phyloP scores from a whole-genome alignment of 2,797 vertebrate genomes.

The Falco berigora region DNA sequence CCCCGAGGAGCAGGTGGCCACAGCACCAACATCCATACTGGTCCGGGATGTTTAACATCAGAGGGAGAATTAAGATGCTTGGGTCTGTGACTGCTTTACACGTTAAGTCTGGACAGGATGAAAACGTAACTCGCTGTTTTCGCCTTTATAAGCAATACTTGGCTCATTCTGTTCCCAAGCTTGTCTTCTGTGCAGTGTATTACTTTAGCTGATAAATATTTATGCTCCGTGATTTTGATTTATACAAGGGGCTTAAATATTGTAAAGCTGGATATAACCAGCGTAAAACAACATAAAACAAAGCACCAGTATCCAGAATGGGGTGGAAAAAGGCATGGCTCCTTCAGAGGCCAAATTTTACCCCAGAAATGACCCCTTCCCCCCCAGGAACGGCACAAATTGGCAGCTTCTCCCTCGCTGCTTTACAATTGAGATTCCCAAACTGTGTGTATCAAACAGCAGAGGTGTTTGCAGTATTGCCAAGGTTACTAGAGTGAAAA shows the following conservation, averaged over 20 bases:
- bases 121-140: not conserved
- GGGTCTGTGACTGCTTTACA: not conserved
- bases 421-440: conserved; percentile 33
- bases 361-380: not conserved
- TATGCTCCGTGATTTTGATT: conserved; percentile 51
- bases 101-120: not conserved
- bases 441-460: conserved; percentile 51
- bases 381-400: not conserved
- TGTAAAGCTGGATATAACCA: conserved; percentile 17
- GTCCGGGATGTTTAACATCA: not conserved
- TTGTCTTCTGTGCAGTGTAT: conserved; percentile 39
- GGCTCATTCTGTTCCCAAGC: not conserved
- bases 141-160: conserved; percentile 30
- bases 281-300: conserved; percentile 15
- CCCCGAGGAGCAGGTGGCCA: not conserved
- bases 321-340: not conserved
- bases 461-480: conserved; percentile 64
- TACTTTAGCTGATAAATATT: conserved; percentile 64
- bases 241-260: conserved; percentile 53
- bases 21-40: accelerated
- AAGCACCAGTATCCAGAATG: not conserved
- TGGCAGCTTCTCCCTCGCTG: not conserved
- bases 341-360: not conserved
- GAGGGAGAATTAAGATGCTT: not conserved
- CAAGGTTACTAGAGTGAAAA: conserved; percentile 68